Percentiles rank a stretch among this genome's conserved stretches.
These are phyloP conservation scores for Leptodirus hochenwartii DNA, from an alignment of 2,888 invertebrate genomes.

Conservation along the genomic window DNA sequence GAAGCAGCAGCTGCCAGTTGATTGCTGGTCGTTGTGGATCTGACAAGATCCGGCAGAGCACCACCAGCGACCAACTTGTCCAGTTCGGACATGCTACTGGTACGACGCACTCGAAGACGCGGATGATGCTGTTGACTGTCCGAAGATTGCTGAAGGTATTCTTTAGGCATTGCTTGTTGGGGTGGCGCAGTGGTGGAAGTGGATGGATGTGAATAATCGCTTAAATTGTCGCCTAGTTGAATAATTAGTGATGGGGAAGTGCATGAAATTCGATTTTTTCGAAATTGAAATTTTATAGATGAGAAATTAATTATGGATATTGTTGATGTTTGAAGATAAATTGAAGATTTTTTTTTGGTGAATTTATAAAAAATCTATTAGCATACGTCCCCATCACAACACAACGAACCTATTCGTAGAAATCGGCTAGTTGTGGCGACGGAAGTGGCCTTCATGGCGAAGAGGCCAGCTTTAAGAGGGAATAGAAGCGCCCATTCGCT, in stretches of 20 bases:
- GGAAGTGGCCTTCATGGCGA: constrained; percentile 33
- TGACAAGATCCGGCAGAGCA: constrained; percentile 28
- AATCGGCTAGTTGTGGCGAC: constrained; percentile 18
- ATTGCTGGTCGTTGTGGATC: constrained; percentile 29
- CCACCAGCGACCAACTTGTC: constrained; percentile 33
- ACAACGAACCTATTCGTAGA: too few species aligned
- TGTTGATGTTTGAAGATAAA: too few species aligned
- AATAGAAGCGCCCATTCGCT: constrained; percentile 39
- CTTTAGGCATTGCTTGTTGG: constrained; percentile 11
- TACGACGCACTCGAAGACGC: constrained; percentile 41
- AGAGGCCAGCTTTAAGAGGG: constrained; percentile 35
- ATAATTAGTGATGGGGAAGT: too few species aligned
- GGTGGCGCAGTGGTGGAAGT: too few species aligned
- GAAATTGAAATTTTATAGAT: too few species aligned
- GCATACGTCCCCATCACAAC: too few species aligned
- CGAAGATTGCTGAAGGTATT: constrained; percentile 10
- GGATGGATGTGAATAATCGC: too few species aligned
- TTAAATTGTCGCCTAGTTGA: too few species aligned
- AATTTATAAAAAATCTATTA: too few species aligned
- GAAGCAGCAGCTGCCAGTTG: constrained; percentile 24
- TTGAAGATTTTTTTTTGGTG: too few species aligned
- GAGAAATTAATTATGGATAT: too few species aligned
- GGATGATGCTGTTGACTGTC: constrained; percentile 15
- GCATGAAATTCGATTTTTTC: too few species aligned
- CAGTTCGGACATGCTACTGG: constrained; percentile 54